Evolutionary conservation across 2,797 vertebrate species (phyloP).

Genomic region (Cirrhinus molitorella): DNA sequence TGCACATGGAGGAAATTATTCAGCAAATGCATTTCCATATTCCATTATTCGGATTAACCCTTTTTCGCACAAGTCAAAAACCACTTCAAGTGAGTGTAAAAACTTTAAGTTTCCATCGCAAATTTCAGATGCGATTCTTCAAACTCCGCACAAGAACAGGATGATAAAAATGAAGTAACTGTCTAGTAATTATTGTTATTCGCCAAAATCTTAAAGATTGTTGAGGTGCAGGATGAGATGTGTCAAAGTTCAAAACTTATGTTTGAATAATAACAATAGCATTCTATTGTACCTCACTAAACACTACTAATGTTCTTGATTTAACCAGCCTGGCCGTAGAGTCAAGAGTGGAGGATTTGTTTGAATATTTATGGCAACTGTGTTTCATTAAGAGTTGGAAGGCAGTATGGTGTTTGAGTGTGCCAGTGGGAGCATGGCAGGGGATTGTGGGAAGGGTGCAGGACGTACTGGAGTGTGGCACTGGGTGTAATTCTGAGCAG

Average conservation of each 20-base stretch:
- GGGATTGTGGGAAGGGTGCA: constrained; percentile 18
- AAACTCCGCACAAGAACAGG: no score
- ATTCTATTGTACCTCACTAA: neutral
- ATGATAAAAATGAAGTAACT: neutral
- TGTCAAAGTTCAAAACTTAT: no score
- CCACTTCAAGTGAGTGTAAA: no score
- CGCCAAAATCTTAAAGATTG: neutral
- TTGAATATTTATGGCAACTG: constrained; percentile 37
- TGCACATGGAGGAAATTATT: no score
- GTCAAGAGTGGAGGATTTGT: neutral
- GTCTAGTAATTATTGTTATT: neutral
- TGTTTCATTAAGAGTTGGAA: constrained; percentile 4
- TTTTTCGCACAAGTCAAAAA: no score
- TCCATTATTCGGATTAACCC: no score
- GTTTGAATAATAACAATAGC: neutral
- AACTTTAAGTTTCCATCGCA: no score
- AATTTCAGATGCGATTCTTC: no score
- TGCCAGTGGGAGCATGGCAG: constrained; percentile 35
- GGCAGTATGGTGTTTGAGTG: constrained; percentile 10
- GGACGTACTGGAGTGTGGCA: constrained; percentile 33
- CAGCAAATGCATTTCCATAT: no score
- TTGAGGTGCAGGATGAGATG: no score
- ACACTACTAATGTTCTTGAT: neutral
- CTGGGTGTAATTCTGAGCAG: constrained; percentile 44
- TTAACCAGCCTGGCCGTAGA: neutral